Percentiles rank a stretch among this genome's conserved stretches.
phyloP scores from a whole-genome alignment of 2,888 invertebrate genomes.

The Leptopilina syphax region DNA sequence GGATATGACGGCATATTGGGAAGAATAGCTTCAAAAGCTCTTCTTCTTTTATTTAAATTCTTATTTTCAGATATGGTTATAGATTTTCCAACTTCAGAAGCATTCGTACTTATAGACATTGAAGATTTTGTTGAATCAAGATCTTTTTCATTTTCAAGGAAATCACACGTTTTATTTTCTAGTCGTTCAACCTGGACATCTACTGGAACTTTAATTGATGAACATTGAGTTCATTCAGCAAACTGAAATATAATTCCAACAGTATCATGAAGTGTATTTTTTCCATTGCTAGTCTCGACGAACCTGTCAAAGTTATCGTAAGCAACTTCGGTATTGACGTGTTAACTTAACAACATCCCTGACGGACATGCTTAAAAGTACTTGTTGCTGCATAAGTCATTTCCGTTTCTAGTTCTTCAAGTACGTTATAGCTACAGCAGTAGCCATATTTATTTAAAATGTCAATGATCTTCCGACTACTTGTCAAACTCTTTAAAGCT shows the following conservation, averaged over 20 bases:
- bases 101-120: too few species aligned
- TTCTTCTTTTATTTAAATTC: conserved; percentile 45
- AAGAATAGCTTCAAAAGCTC: conserved; percentile 48
- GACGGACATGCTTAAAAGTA: conserved; percentile 41
- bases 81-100: too few species aligned
- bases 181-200: too few species aligned
- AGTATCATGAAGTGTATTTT: too few species aligned
- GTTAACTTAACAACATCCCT: conserved; percentile 27
- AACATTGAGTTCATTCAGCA: too few species aligned
- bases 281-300: conserved; percentile 13
- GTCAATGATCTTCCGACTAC: conserved; percentile 58
- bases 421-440: conserved; percentile 59
- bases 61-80: too few species aligned
- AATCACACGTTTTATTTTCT: too few species aligned
- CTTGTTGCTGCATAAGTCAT: conserved; percentile 53
- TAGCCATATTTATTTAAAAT: conserved; percentile 62
- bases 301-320: conserved; percentile 48
- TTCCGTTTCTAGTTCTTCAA: conserved; percentile 64
- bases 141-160: too few species aligned
- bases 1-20: conserved; percentile 43
- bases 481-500: conserved; percentile 61
- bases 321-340: conserved; percentile 45
- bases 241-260: too few species aligned
- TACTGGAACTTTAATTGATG: too few species aligned
- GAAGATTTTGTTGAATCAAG: too few species aligned